A percentile compares a stretch with the other conserved stretches of the same genome.
Conservation (phyloP, 2,113 vertebrate species). For the Ammospiza nelsoni region DNA sequence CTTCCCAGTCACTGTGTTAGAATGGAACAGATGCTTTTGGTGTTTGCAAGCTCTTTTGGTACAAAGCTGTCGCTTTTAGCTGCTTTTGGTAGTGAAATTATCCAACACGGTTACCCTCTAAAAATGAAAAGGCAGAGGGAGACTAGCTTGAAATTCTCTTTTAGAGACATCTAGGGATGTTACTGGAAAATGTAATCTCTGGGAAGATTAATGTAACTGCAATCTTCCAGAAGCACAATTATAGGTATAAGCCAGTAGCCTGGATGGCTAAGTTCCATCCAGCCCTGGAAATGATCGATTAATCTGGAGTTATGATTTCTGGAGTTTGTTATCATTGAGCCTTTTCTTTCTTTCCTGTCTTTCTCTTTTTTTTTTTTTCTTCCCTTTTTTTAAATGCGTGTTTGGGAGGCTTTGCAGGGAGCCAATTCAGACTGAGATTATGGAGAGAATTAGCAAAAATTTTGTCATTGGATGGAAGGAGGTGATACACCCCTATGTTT, state of each 20-base stretch:
- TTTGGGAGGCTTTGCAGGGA: neutral
- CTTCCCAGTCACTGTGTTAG: slow-evolving; percentile 44
- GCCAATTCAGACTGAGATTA: neutral
- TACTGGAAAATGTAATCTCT: slow-evolving; percentile 36
- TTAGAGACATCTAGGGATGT: slow-evolving; percentile 29
- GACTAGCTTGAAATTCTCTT: neutral
- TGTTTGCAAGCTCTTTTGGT: slow-evolving; percentile 44
- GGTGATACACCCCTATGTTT: neutral
- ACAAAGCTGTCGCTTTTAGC: slow-evolving; percentile 45
- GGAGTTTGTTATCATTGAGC: neutral
- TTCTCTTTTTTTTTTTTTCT: neutral
- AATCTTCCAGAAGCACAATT: slow-evolving; percentile 32
- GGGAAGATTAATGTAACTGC: slow-evolving; percentile 53
- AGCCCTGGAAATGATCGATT: neutral
- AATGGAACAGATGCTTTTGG: slow-evolving; percentile 55
- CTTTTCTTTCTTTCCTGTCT: neutral
- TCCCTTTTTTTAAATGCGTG: rapidly evolving
- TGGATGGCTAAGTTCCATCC: neutral
- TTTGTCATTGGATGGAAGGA: neutral
- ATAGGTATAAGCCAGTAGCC: neutral
- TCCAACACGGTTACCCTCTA: neutral
- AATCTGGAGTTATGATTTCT: neutral
- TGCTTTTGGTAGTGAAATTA: slow-evolving; percentile 47
- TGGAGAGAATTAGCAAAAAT: neutral
- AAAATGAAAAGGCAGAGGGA: slow-evolving; percentile 32